Conservation (phyloP, 2,797 vertebrate species). For the Gymnoscopelus microlampas region DNA sequence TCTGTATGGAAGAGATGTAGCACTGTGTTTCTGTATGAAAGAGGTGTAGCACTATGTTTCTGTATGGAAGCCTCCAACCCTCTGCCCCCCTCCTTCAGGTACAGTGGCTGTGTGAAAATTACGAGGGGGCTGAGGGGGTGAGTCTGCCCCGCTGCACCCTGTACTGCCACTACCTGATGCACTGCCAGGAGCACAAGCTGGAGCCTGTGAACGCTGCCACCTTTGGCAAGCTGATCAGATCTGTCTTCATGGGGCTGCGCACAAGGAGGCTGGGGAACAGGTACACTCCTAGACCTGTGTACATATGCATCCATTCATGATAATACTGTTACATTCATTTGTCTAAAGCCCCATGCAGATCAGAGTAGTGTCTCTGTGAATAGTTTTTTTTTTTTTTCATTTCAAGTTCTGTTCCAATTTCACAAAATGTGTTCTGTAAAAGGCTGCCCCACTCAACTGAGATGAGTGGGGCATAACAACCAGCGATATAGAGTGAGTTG, state of each 20-base stretch:
- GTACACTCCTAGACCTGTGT: conserved; percentile 62
- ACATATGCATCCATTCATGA: background rate
- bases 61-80: background rate
- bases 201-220: conserved; percentile 94
- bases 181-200: conserved; percentile 94
- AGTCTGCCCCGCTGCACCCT: conserved; percentile 93
- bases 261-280: conserved; percentile 91
- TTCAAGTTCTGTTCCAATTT: no score
- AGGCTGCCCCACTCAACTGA: no score
- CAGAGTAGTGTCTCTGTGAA: no score
- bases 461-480: no score
- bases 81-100: conserved; percentile 73
- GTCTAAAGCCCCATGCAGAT: no score
- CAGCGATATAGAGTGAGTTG: no score
- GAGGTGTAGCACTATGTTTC: conserved; percentile 41
- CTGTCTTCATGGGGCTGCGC: conserved; percentile 92
- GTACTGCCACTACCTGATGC: conserved; percentile 94
- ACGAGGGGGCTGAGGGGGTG: conserved; percentile 93
- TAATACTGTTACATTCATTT: conserved; percentile 2
- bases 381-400: no score
- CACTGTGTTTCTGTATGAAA: background rate
- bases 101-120: conserved; percentile 94
- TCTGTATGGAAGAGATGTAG: conserved; percentile 1
- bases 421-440: no score
- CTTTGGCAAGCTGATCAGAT: conserved; percentile 95